These are phyloP conservation scores for Meles meles DNA, from an alignment of 2,113 vertebrate genomes.

Conservation along the genomic window DNA sequence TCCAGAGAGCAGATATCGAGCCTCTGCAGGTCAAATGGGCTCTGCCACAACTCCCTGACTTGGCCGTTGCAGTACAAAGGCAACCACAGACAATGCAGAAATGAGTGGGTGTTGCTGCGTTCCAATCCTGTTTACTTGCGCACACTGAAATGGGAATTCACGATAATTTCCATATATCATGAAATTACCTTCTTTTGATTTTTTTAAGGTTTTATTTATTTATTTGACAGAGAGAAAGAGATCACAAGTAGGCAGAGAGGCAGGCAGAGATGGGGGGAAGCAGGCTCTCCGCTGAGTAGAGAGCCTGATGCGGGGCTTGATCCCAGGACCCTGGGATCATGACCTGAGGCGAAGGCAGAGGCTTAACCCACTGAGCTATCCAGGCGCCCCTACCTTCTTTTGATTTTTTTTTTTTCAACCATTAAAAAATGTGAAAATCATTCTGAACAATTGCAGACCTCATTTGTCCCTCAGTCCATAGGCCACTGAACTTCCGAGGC, in stretches of 20 bases:
- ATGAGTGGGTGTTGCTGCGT: rapidly evolving
- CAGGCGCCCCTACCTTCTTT: neutral
- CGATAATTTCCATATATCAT: neutral
- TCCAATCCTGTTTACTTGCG: too few species aligned
- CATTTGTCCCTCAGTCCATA: neutral
- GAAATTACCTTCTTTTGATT: neutral
- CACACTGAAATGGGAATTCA: neutral
- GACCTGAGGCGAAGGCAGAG: too few species aligned
- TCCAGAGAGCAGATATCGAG: neutral
- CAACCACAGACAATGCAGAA: rapidly evolving
- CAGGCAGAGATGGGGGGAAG: too few species aligned
- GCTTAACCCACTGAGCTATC: too few species aligned
- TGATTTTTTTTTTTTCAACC: neutral
- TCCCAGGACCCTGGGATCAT: too few species aligned
- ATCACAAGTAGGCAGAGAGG: too few species aligned
- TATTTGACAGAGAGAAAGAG: too few species aligned
- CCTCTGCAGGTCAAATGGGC: rapidly evolving
- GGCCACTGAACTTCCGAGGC: neutral
- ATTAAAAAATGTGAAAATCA: neutral
- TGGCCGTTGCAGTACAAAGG: rapidly evolving
- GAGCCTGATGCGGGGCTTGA: too few species aligned
- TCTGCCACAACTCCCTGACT: rapidly evolving
- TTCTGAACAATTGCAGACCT: neutral
- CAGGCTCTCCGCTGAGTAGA: too few species aligned
- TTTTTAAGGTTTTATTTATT: too few species aligned